Evolutionary conservation across 1,140 invertebrate species (phyloP), one percentile per base, ranked within the genome.

Genomic region (Spodoptera frugiperda): DNA sequence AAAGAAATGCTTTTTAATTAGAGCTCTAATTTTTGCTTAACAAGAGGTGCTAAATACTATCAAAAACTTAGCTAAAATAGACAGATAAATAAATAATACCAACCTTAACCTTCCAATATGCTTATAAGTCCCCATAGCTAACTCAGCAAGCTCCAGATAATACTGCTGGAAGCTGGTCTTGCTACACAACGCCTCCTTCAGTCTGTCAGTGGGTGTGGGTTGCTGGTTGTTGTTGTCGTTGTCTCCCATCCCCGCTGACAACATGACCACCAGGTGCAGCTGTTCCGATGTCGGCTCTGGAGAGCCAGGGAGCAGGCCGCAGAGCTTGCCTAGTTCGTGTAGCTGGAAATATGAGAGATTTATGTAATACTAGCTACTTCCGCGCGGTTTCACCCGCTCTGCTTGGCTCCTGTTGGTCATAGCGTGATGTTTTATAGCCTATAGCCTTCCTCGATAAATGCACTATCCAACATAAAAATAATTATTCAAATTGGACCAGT

Each of bases 51-150:
- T n/a, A n/a, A n/a, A n/a, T n/a, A n/a, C n/a, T n/a, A n/a, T n/a
- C n/a, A n/a, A n/a, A n/a, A n/a, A n/a, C n/a, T n/a, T n/a, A n/a
- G n/a, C n/a, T n/a, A n/a, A n/a, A n/a, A n/a, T n/a, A n/a, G n/a
- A n/a, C 25, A 2, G 25, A 0, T 25, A 49, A 49, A 14, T 25
- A 48, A 17, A 6, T 14, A 53, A 68, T 25, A 83, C 80, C 51
- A 15, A 94, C 94, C 94, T 93, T 82, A 94, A 86, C 59, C 98
- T 95, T 8, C 98, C 96, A 82, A 99, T 98, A 93, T 99, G 98
- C 90, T 99, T 99, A 86, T 98, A 99, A 0, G 98, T 99, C 54
- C 98, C 98, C 96, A 99, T 99, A 0, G 98, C 98, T 76, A 99
- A 94, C 93, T 99, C 99, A 9, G 98, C 97, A 54, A 99, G 94